Evolutionary conservation across 30 jellyfish, hydroid and myxozoan genomes (phyloP), one percentile per base, ranked within the genome.

Genomic region (Pelagia noctiluca): DNA sequence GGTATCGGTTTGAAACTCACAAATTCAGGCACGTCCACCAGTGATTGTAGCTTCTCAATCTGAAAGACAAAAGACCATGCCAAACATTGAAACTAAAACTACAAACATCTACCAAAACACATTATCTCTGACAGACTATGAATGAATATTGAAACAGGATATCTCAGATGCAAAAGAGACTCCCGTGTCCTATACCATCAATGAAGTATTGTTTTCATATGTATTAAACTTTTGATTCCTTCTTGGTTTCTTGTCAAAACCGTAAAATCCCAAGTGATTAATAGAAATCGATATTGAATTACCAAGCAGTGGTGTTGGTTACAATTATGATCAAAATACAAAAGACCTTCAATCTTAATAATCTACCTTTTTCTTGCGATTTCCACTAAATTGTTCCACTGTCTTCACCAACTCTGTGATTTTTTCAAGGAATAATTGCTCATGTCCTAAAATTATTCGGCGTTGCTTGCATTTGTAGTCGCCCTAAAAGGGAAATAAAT

Each of bases 361-460:
- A 23, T 22, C 3, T 16, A 94, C 99, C 97, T 94, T 94, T 73
- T 75, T 88, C 80, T 94, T 94, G 25, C 99, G 73, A 78, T 83
- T 94, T 24, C 99, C 99, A 77, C 99, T 86, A 57, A 88, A 94
- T 54, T 94, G 99, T 57, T 94, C 97, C 33, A 94, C 95, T 23
- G 96, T 80, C 75, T 84, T 83, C 28, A 72, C 96, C 18, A 94
- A 71, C 35, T 94, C 99, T 16, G 99, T 94, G 50, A 94, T 88
- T 70, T 94, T 94, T 21, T 94, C 97, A 0, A 94, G 92, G 69
- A 94, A 94, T 32, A 89, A 88, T 81, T 94, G 99, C 80, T 94
- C 97, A 46, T 97, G 84, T 30, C 99, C 99, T 66, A 94, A 71
- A 71, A 94, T 83, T 35, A 90, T 83, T 35, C 99, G 90, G 5